These are phyloP conservation scores for Smittia sp. DNA, from an alignment of 2,888 invertebrate genomes.

Conservation along the genomic window DNA sequence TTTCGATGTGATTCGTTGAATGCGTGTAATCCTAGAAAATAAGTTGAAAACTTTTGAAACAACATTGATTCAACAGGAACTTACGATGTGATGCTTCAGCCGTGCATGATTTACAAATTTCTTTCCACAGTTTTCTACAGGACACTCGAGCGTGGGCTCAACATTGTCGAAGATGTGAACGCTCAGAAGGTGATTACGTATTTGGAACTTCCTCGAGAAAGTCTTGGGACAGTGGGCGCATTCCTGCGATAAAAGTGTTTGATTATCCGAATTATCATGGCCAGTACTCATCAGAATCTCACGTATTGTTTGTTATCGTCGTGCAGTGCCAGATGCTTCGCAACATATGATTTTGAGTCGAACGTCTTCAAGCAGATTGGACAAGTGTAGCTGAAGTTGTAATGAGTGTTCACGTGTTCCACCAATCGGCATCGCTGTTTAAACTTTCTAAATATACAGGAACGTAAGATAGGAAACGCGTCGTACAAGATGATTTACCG, in stretches of 20 bases:
- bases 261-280: neutral
- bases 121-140: slow-evolving; percentile 17
- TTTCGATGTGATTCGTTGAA: slow-evolving; percentile 8
- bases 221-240: slow-evolving; percentile 51
- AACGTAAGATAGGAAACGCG: no score
- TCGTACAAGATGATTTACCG: no score
- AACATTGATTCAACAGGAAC: no score
- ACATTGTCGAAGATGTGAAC: slow-evolving; percentile 34
- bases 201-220: slow-evolving; percentile 50
- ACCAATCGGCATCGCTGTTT: slow-evolving; percentile 24
- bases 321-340: slow-evolving; percentile 26
- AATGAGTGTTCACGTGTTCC: slow-evolving; percentile 35
- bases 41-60: neutral
- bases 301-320: slow-evolving; percentile 20
- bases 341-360: slow-evolving; percentile 11
- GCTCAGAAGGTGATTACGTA: slow-evolving; percentile 50
- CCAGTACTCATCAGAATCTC: no score
- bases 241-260: slow-evolving; percentile 42
- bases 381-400: slow-evolving; percentile 13
- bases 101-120: slow-evolving; percentile 26
- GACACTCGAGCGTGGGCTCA: slow-evolving; percentile 15
- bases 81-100: slow-evolving; percentile 27
- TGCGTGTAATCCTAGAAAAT: slow-evolving; percentile 30
- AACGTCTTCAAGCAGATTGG: slow-evolving; percentile 19
- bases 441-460: neutral